These are phyloP conservation scores for Molossus alvarezi DNA, from an alignment of 2,797 vertebrate genomes.

Conservation along the genomic window DNA sequence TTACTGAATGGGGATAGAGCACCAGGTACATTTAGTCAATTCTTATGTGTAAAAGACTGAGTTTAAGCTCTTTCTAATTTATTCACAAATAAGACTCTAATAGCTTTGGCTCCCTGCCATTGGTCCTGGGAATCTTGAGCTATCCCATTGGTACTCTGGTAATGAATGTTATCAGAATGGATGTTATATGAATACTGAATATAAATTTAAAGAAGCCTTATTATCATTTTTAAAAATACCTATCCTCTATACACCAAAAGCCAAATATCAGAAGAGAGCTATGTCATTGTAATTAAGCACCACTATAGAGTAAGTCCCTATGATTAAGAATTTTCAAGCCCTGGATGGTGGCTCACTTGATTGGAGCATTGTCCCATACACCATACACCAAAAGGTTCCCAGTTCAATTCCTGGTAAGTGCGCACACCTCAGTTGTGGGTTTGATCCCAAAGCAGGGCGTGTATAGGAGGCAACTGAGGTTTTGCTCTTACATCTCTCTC, in stretches of 20 bases:
- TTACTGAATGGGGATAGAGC: slow-evolving; percentile 26
- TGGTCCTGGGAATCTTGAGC: slow-evolving; percentile 63
- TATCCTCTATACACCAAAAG: slow-evolving; percentile 70
- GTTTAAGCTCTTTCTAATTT: slow-evolving; percentile 80
- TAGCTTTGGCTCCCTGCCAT: slow-evolving; percentile 79
- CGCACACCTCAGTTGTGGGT: no score
- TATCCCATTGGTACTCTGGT: slow-evolving; percentile 70
- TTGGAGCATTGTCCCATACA: no score
- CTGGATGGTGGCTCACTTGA: no score
- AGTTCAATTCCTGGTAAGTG: no score
- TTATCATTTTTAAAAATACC: slow-evolving; percentile 57
- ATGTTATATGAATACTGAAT: slow-evolving; percentile 77
- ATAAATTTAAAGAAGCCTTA: slow-evolving; percentile 81
- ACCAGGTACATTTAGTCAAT: slow-evolving; percentile 62
- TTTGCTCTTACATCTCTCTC: no score
- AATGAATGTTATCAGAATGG: slow-evolving; percentile 67
- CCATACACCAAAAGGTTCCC: no score
- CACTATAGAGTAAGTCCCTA: slow-evolving; percentile 52
- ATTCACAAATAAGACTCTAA: slow-evolving; percentile 79
- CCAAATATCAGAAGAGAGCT: slow-evolving; percentile 78
- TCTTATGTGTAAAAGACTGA: slow-evolving; percentile 64
- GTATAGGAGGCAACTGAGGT: no score
- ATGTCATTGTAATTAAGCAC: slow-evolving; percentile 76
- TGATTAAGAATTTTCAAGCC: slow-evolving; percentile 57
- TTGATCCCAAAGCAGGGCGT: no score